Base-by-base conservation (phyloP, 1,140 invertebrate species). In the Lethrus apterus region DNA sequence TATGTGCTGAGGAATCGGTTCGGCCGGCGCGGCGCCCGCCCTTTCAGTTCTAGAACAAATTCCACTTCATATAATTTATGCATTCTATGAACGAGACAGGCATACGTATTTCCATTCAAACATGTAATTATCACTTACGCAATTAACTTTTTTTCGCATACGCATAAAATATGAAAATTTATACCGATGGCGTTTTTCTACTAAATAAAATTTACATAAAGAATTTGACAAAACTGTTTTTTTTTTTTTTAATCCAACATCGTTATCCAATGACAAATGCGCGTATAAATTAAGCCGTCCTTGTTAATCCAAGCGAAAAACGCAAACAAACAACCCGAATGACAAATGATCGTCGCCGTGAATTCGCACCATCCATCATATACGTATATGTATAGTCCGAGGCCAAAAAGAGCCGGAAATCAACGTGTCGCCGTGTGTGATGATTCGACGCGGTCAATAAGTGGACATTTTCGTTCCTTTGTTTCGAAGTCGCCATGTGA, bases 371-470 rank as follows among this genome's bases (percentile, higher is more conserved):
- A 23, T 34, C 43, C 41, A 47, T 47, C 40, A 46, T 53, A 49
- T 43, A 46, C 46, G 46, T 46, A 50, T 38, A 47, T 50, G 46
- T 40, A 47, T 50, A 44, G 47, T 50, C 14, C 36, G 2, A 9
- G 21, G 34, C 38, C 44, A 45, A 54, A 51, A 48, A 45, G 38
- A 40, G n/a, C 52, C 52, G 52, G 52, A 54, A 54, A 45, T 41
- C 41, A 48, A 54, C 44, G 48, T 48, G 48, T 48, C 34, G 48
- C 30, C 11, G 40, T 21, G 23, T 46, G 52, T 54, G 45, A 54
- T 54, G 52, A 45, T 54, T 45, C 26, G 45, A 54, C 45, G 52
- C 52, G 48, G 35, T 50, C 48, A 44, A 54, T 54, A 51, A 49
- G 40, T 49, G 41, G 47, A 21, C 19, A 36, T 36, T 49, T 49